A percentile compares a stretch with the other conserved stretches of the same genome.
Conservation (phyloP, 2,113 vertebrate species). For the Rhodinocichla rosea region DNA sequence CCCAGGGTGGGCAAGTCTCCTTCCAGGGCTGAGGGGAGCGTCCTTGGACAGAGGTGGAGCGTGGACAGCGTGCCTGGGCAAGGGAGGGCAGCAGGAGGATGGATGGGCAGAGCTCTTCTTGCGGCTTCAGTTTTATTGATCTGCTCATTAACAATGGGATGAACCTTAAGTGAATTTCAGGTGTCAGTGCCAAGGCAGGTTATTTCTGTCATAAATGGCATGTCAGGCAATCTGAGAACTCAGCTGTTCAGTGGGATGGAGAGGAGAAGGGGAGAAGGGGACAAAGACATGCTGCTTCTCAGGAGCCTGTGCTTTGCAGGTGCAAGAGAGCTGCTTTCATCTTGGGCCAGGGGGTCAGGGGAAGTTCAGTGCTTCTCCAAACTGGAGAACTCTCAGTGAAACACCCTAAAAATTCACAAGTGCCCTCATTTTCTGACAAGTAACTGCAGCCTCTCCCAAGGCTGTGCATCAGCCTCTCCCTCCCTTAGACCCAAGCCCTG, state of each 20-base stretch:
- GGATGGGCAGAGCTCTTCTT: conserved; percentile 34
- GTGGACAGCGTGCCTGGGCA: background rate
- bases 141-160: conserved; percentile 8
- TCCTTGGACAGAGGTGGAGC: background rate
- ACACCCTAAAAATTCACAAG: background rate
- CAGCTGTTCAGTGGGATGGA: background rate
- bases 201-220: conserved; percentile 21
- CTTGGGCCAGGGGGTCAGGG: background rate
- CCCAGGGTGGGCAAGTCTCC: background rate
- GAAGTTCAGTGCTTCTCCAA: conserved; percentile 5
- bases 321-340: background rate
- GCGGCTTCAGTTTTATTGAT: conserved; percentile 27
- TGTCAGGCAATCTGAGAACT: background rate
- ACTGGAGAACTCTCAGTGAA: background rate
- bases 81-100: background rate
- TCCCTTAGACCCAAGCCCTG: background rate
- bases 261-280: background rate
- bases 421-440: fast-evolving
- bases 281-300: background rate
- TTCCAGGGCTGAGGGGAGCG: background rate
- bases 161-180: conserved; percentile 54
- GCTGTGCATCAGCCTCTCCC: background rate
- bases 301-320: background rate
- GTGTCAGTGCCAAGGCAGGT: conserved; percentile 32
- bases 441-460: background rate